Evolutionary conservation across 2,113 vertebrate species (phyloP).

Genomic region (Pogonocichla stellata): DNA sequence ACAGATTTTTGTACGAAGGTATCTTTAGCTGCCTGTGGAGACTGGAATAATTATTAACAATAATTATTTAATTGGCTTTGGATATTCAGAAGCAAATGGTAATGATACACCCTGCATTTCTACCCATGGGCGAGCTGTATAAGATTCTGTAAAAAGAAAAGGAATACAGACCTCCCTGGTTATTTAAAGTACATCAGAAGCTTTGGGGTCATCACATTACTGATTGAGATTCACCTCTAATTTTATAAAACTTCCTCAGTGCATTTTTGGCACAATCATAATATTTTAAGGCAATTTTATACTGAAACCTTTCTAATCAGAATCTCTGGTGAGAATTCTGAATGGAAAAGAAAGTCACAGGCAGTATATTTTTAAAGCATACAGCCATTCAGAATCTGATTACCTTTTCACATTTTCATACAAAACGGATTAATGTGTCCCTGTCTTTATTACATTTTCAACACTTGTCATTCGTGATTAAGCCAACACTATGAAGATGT

Average conservation of each 20-base stretch:
- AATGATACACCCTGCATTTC: not conserved
- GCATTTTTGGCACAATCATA: not conserved
- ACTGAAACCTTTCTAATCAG: conserved; percentile 52
- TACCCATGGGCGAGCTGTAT: not conserved
- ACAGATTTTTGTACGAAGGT: not conserved
- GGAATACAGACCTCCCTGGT: not conserved
- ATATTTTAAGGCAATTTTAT: conserved; percentile 28
- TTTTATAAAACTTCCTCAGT: conserved; percentile 4
- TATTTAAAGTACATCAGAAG: conserved; percentile 30
- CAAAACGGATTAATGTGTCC: conserved; percentile 79
- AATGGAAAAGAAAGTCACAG: conserved; percentile 57
- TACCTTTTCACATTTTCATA: conserved; percentile 80
- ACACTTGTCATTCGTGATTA: conserved; percentile 79
- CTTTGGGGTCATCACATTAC: not conserved
- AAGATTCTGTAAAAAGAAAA: not conserved
- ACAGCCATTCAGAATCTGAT: conserved; percentile 75
- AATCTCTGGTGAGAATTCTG: conserved; percentile 34
- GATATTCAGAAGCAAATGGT: conserved; percentile 21
- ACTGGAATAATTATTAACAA: conserved; percentile 34
- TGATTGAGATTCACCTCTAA: not conserved
- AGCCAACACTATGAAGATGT: conserved; percentile 75
- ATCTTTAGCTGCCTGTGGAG: not conserved
- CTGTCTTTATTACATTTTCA: conserved; percentile 81
- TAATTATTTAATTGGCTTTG: conserved; percentile 28
- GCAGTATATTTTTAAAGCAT: conserved; percentile 69